Base-by-base conservation (phyloP, 92 coral and sea anemone genomes). In the Parazoanthus atlanticus region DNA sequence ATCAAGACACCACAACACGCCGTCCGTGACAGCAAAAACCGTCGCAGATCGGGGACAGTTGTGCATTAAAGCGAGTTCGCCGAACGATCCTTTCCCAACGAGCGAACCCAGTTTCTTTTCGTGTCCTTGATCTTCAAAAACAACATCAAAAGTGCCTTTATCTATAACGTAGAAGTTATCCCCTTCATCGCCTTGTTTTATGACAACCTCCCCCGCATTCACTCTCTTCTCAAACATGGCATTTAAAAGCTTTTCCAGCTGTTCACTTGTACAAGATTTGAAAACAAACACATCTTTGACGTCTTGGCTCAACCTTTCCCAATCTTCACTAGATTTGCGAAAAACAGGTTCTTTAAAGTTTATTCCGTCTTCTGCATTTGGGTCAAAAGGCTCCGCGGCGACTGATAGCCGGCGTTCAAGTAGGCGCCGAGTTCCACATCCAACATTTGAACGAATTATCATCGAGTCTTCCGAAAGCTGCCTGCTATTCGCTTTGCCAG, bases 21-120 rank as follows among this genome's bases (percentile, higher is more conserved):
- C 94, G 36, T 86, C 80, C 8, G 88, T 79, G 26, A 26, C 79
- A 0, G 94, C 94, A 66, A 21, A 41, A 21, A 92, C 89, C 33
- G 92, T 86, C 3, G 94, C 94, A 1, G 94, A 86, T 0, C 92
- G 92, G n/a, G 94, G 92, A 33, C 92, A 92, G 86, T 89, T 92
- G 76, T 92, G 77, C 86, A 92, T 89, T 31, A 92, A 79, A 1
- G 94, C 92, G 0, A 92, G 78, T 46, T 92, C 94, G 1, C 94
- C 94, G 77, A 92, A 92, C 29, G 92, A 89, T 4, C 92, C 94
- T 29, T 89, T 81, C n/a, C 88, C 92, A 31, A 76, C 66, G 26
- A 89, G 79, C 3, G 78, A 79, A 74, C 88, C 92, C 46, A 92
- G 29, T 25, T 80, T 86, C 77, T 83, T 83, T 30, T 86, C 73